Conservation (phyloP, 2,113 vertebrate species). For the Pelusios castaneus region DNA sequence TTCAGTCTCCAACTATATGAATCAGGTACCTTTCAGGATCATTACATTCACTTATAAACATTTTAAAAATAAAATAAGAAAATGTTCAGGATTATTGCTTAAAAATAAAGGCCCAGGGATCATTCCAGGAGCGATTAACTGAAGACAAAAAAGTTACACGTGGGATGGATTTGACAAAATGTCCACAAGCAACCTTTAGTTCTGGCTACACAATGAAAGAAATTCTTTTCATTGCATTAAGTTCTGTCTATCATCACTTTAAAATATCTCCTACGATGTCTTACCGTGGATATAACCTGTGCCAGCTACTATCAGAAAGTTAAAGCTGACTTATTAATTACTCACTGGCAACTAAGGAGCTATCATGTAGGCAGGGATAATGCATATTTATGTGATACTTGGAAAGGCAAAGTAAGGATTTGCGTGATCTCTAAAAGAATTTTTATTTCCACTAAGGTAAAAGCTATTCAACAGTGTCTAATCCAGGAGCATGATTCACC, state of each 20-base stretch:
- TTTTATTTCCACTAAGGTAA: background rate
- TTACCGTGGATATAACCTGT: background rate
- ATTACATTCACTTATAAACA: background rate
- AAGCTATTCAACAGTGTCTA: background rate
- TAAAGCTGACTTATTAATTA: constrained; percentile 37
- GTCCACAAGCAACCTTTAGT: background rate
- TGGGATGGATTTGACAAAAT: background rate
- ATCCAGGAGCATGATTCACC: background rate
- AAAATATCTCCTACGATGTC: constrained; percentile 63
- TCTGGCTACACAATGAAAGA: constrained; percentile 10
- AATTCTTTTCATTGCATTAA: constrained; percentile 45
- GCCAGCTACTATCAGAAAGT: constrained; percentile 50
- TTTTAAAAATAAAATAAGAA: background rate
- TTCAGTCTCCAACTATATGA: constrained; percentile 42
- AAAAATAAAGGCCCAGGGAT: background rate
- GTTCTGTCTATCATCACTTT: constrained; percentile 56
- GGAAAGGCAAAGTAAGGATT: background rate
- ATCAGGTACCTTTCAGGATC: constrained; percentile 37
- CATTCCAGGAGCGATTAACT: background rate
- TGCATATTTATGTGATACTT: background rate
- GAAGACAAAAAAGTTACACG: background rate
- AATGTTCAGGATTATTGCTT: background rate
- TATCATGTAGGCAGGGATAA: constrained; percentile 32
- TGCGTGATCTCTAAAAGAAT: background rate
- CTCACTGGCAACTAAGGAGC: constrained; percentile 4